These are phyloP conservation scores for Peromyscus melanophrys DNA, from an alignment of 2,797 vertebrate species.

Conservation along the genomic window DNA sequence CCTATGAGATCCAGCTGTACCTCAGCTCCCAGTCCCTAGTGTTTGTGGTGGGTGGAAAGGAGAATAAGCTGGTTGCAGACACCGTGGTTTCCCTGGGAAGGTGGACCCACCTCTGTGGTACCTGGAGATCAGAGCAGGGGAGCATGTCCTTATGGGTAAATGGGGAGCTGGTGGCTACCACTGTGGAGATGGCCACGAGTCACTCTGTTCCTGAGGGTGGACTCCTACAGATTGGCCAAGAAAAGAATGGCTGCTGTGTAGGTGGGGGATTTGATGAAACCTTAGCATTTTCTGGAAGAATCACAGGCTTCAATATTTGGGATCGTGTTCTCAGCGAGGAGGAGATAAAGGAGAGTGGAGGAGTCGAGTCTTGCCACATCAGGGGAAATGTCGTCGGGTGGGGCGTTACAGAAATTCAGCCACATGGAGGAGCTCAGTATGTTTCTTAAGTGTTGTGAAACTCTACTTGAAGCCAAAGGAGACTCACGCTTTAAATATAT, in stretches of 20 bases:
- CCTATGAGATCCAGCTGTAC: conserved; percentile 95
- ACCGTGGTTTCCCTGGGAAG: conserved; percentile 84
- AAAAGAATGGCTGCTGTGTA: conserved; percentile 93
- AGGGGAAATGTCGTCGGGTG: conserved; percentile 95
- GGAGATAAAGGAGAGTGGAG: conserved; percentile 90
- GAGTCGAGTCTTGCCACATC: conserved; percentile 89
- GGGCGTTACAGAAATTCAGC: conserved; percentile 95
- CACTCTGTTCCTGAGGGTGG: conserved; percentile 92
- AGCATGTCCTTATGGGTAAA: conserved; percentile 91
- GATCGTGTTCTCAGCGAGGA: conserved; percentile 91
- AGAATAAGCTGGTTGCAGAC: conserved; percentile 90
- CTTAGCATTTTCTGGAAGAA: conserved; percentile 94
- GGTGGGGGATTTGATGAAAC: conserved; percentile 92
- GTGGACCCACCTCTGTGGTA: conserved; percentile 95
- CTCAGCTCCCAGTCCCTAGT: conserved; percentile 89
- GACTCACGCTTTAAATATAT: conserved; percentile 49
- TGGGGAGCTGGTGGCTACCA: conserved; percentile 87
- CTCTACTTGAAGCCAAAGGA: conserved; percentile 59
- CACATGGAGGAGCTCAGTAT: conserved; percentile 94
- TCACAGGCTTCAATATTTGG: conserved; percentile 98
- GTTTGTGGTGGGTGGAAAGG: conserved; percentile 91
- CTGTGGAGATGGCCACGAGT: conserved; percentile 88
- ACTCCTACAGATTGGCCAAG: conserved; percentile 95
- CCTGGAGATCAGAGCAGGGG: conserved; percentile 94
- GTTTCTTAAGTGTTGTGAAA: conserved; percentile 88